phyloP scores from a whole-genome alignment of 1,140 invertebrate genomes.

The Papilio xuthus region DNA sequence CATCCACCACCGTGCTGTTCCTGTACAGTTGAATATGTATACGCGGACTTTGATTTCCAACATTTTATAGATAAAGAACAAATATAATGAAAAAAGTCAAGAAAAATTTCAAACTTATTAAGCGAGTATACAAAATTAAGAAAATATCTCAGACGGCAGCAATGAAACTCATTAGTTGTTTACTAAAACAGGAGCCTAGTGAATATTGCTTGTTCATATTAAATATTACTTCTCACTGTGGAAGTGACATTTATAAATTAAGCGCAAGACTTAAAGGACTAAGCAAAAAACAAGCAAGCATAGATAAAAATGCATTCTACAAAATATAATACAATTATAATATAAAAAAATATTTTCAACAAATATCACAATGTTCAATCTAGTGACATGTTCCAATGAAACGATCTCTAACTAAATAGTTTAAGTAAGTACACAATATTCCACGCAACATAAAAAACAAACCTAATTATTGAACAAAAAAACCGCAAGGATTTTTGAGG shows the following conservation, averaged over 20 bases:
- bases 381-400: neutral
- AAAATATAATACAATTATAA: too few species aligned
- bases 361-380: neutral
- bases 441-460: neutral
- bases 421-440: neutral
- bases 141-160: too few species aligned
- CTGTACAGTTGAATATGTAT: slow-evolving; percentile 43
- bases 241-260: neutral
- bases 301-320: neutral
- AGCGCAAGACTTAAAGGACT: neutral
- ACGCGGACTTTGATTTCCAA: too few species aligned
- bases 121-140: too few species aligned
- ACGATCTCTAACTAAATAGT: neutral
- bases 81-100: too few species aligned
- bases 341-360: neutral
- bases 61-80: too few species aligned
- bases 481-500: neutral
- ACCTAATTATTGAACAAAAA: neutral
- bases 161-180: too few species aligned
- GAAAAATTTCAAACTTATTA: too few species aligned
- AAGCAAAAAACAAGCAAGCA: slow-evolving; percentile 13
- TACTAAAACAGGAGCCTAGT: too few species aligned
- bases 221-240: neutral
- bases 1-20: slow-evolving; percentile 65
- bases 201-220: too few species aligned